These are phyloP conservation scores for Rapana venosa DNA, from an alignment of 2,888 invertebrate genomes.

Conservation along the genomic window DNA sequence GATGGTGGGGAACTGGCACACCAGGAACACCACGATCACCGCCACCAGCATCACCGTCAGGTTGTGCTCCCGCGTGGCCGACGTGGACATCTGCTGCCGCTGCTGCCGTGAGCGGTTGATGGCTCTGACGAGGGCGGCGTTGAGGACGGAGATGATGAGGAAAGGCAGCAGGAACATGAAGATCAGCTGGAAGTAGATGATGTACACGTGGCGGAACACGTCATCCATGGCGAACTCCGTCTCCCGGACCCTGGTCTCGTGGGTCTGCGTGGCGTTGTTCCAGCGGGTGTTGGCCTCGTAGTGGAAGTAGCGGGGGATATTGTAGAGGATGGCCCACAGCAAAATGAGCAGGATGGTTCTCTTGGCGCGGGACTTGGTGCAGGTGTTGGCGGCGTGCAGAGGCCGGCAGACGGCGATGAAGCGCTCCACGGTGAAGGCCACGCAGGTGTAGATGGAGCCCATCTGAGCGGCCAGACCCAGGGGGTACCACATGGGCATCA, in stretches of 20 bases:
- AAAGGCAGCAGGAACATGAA: conserved; percentile 76
- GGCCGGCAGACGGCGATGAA: conserved; percentile 90
- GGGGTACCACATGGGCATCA: conserved; percentile 86
- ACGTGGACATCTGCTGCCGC: conserved; percentile 62
- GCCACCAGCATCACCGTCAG: conserved; percentile 96
- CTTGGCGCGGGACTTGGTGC: conserved; percentile 91
- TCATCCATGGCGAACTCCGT: conserved; percentile 70
- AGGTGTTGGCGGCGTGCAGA: conserved; percentile 90
- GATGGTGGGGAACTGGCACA: conserved; percentile 85
- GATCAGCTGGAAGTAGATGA: conserved; percentile 73
- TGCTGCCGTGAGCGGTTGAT: conserved; percentile 62
- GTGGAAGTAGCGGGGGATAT: conserved; percentile 84
- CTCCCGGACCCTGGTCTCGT: conserved; percentile 42
- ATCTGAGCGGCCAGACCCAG: conserved; percentile 93
- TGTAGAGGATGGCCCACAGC: conserved; percentile 90
- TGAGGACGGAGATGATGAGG: conserved; percentile 70
- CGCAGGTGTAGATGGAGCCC: conserved; percentile 92
- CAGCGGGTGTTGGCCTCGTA: conserved; percentile 65
- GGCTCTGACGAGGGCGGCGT: conserved; percentile 73
- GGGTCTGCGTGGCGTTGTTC: conserved; percentile 37
- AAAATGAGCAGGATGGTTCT: conserved; percentile 90
- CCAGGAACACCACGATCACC: conserved; percentile 95
- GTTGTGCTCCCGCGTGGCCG: conserved; percentile 88
- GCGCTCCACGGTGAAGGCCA: conserved; percentile 87
- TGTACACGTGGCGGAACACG: conserved; percentile 71